These are phyloP conservation scores for Bugulina stolonifera DNA, from an alignment of 2,888 invertebrate species.

Conservation along the genomic window DNA sequence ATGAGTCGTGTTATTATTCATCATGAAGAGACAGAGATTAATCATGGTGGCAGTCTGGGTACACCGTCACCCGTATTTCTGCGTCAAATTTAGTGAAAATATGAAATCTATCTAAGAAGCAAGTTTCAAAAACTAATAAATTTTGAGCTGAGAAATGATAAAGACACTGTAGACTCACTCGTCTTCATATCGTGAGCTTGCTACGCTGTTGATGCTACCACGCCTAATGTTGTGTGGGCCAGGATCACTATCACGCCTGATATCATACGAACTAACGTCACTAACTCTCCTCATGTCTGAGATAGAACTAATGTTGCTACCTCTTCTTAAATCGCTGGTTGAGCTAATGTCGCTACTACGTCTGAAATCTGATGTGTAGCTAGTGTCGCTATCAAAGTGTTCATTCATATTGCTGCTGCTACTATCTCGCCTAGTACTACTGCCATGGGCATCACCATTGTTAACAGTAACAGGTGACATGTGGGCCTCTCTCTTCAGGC, in stretches of 20 bases:
- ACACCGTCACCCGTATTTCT: too few relatives aligned
- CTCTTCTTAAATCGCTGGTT: background rate
- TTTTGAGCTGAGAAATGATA: background rate
- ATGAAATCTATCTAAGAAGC: background rate
- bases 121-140: too few relatives aligned
- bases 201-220: background rate
- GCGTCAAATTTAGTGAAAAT: too few relatives aligned
- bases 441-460: background rate
- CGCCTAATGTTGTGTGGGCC: background rate
- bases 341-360: background rate
- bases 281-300: background rate
- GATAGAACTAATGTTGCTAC: background rate
- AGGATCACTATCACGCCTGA: slow-evolving; percentile 16
- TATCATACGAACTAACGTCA: background rate
- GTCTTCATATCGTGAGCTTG: slow-evolving; percentile 7
- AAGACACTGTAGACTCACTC: slow-evolving; percentile 2
- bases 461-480: background rate
- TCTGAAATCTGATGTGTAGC: background rate
- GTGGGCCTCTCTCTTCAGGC: background rate
- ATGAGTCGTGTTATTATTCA: too few relatives aligned
- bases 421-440: background rate
- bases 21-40: too few relatives aligned
- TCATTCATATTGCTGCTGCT: background rate
- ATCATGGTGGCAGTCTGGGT: too few relatives aligned
- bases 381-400: background rate